phyloP scores from a whole-genome alignment of 2,113 vertebrate species.

The Centropus bengalensis region DNA sequence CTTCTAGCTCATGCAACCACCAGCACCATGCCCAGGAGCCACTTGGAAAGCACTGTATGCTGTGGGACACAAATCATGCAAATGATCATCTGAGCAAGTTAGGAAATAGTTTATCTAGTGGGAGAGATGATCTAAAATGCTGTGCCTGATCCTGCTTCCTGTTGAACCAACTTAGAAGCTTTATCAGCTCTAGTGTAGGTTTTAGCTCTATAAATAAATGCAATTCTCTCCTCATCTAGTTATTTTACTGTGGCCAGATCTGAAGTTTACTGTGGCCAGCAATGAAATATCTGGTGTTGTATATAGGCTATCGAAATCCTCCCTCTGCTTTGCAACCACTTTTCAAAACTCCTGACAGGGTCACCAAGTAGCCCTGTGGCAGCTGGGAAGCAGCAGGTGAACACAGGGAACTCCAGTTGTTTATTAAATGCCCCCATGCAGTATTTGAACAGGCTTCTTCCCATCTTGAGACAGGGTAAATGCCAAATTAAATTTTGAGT shows the following conservation, averaged over 20 bases:
- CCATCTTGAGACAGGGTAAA: background rate
- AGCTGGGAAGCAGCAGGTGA: conserved; percentile 21
- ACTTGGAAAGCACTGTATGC: background rate
- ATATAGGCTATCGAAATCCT: background rate
- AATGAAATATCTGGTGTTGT: background rate
- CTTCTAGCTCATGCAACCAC: accelerated
- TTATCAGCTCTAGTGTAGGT: background rate
- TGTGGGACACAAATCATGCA: accelerated
- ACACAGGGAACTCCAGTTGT: background rate
- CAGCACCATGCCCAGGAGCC: background rate
- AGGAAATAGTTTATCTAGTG: background rate
- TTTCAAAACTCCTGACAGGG: conserved; percentile 5
- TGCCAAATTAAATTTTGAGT: background rate
- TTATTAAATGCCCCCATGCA: conserved; percentile 1
- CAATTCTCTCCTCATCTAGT: background rate
- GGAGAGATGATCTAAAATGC: background rate
- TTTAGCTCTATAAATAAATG: background rate
- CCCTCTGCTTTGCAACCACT: background rate
- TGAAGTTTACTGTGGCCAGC: background rate
- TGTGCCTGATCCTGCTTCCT: background rate
- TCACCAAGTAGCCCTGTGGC: background rate
- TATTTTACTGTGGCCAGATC: background rate
- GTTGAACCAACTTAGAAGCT: background rate
- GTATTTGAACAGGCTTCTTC: background rate
- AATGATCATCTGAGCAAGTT: background rate